These are phyloP conservation scores for Callipepla squamata DNA, from an alignment of 2,113 vertebrate species.

Conservation along the genomic window DNA sequence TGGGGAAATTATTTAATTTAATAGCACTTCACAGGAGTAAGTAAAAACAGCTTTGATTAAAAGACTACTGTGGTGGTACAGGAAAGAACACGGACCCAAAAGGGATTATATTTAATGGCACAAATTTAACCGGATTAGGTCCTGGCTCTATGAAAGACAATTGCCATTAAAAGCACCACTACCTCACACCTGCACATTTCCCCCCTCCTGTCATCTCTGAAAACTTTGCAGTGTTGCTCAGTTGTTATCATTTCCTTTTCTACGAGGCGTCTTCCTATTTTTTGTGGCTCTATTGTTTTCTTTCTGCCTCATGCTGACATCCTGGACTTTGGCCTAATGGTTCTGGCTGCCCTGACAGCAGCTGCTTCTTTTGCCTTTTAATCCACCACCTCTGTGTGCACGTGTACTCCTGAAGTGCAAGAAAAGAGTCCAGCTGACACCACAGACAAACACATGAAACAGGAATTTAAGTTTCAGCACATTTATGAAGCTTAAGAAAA, in stretches of 20 bases:
- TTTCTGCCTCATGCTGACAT: not conserved
- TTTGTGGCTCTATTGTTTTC: not conserved
- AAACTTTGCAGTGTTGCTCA: not conserved
- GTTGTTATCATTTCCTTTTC: not conserved
- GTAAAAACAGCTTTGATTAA: not conserved
- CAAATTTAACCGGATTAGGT: not conserved
- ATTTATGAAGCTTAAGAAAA: not conserved
- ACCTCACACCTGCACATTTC: not conserved
- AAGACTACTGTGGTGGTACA: not conserved
- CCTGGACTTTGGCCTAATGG: not conserved
- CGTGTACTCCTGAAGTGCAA: accelerated
- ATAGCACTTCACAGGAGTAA: not conserved
- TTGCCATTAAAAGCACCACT: not conserved
- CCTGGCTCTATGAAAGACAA: not conserved
- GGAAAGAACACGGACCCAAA: not conserved
- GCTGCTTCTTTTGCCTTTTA: not conserved
- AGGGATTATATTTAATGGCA: not conserved
- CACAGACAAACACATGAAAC: not conserved
- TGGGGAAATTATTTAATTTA: not conserved
- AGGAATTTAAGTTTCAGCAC: not conserved
- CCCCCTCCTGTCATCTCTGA: not conserved
- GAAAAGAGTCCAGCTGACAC: accelerated
- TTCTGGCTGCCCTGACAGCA: not conserved
- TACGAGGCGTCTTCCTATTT: not conserved
- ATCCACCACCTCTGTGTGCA: not conserved